These are phyloP conservation scores for Formica aserva DNA, from an alignment of 2,888 invertebrate species.

Conservation along the genomic window DNA sequence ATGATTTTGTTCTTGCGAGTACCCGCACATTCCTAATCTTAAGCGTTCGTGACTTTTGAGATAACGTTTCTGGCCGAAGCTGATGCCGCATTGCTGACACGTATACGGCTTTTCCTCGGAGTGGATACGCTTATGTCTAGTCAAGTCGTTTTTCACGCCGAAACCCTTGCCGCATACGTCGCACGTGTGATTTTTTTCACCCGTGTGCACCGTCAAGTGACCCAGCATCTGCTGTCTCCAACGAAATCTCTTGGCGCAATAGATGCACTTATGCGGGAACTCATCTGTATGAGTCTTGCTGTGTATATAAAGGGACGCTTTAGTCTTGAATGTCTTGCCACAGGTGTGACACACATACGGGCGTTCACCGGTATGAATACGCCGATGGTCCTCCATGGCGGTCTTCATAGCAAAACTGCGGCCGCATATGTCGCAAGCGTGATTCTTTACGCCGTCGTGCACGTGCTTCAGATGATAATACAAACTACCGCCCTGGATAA, in stretches of 20 bases:
- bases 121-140: slow-evolving; percentile 87
- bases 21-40: slow-evolving; percentile 19
- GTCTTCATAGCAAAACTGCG: slow-evolving; percentile 86
- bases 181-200: slow-evolving; percentile 86
- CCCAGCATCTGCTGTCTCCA: slow-evolving; percentile 86
- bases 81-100: slow-evolving; percentile 86
- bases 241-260: slow-evolving; percentile 86
- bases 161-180: slow-evolving; percentile 87
- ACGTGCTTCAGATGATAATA: slow-evolving; percentile 87
- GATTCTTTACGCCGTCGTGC: slow-evolving; percentile 86
- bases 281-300: slow-evolving; percentile 78
- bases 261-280: slow-evolving; percentile 77
- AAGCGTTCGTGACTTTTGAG: slow-evolving; percentile 85
- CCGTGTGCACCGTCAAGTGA: slow-evolving; percentile 86
- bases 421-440: slow-evolving; percentile 87
- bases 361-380: slow-evolving; percentile 86
- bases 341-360: slow-evolving; percentile 86
- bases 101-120: slow-evolving; percentile 83
- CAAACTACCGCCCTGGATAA: slow-evolving; percentile 86
- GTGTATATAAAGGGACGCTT: slow-evolving; percentile 87
- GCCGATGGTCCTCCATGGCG: slow-evolving; percentile 86
- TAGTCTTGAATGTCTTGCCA: slow-evolving; percentile 86
- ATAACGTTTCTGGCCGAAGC: slow-evolving; percentile 87
- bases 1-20: not conserved
- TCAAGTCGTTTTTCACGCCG: slow-evolving; percentile 86